Evolutionary conservation across 2,888 invertebrate species (phyloP).

Genomic region (Schrankia costaestrigalis): DNA sequence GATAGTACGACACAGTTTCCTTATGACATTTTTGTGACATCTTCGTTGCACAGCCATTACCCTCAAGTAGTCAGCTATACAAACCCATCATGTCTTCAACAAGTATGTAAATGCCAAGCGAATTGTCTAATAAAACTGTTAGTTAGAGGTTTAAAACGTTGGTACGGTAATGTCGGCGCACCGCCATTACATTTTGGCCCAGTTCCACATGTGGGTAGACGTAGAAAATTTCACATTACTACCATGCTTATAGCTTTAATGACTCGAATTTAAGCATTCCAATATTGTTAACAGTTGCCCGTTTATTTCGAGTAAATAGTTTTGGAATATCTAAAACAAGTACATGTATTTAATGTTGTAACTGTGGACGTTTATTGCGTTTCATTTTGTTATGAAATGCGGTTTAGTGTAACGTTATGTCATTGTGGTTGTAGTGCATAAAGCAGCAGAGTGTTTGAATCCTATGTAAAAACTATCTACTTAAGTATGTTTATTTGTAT

Average conservation of each 20-base stretch:
- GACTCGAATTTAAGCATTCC: conserved; percentile 33
- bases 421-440: no score
- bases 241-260: conserved; percentile 30
- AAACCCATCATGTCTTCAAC: conserved; percentile 23
- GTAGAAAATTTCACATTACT: conserved; percentile 29
- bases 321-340: conserved; percentile 18
- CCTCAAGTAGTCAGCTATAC: no score
- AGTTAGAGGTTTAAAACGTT: conserved; percentile 29
- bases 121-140: conserved; percentile 32
- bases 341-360: no score
- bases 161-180: conserved; percentile 23
- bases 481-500: no score
- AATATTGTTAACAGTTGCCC: conserved; percentile 27
- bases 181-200: conserved; percentile 31
- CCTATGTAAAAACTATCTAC: no score
- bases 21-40: no score
- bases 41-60: no score
- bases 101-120: conserved; percentile 27
- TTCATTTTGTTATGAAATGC: no score
- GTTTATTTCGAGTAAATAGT: conserved; percentile 27
- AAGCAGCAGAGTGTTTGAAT: no score
- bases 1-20: no score
- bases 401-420: no score
- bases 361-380: no score
- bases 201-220: conserved; percentile 27